A percentile compares a stretch with the other conserved stretches of the same genome.
These are phyloP conservation scores for Halesus radiatus DNA, from an alignment of 1,140 invertebrate genomes.

Conservation along the genomic window DNA sequence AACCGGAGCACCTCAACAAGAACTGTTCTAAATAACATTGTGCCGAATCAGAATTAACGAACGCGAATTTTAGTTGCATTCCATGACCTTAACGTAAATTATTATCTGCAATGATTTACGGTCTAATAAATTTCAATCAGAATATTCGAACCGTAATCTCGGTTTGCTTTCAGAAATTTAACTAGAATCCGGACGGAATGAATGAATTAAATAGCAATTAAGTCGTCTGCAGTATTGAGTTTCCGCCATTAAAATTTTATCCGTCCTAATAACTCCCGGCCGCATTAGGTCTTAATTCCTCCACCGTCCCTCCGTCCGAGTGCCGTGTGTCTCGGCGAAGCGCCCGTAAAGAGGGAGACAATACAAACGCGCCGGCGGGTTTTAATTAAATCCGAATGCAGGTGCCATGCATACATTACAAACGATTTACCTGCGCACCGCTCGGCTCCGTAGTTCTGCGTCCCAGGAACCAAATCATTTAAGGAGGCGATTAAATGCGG, in stretches of 20 bases:
- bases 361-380: constrained; percentile 42
- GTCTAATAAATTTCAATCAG: neutral
- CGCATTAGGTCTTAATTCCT: constrained; percentile 29
- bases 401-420: constrained; percentile 23
- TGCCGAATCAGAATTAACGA: too few relatives aligned
- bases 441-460: neutral
- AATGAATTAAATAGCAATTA: neutral
- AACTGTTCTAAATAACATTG: too few relatives aligned
- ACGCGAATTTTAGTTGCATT: too few relatives aligned
- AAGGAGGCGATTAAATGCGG: neutral
- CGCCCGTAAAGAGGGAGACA: constrained; percentile 41
- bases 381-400: constrained; percentile 51
- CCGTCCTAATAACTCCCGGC: constrained; percentile 19
- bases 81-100: too few relatives aligned
- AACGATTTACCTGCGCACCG: neutral
- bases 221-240: constrained; percentile 10
- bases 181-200: neutral
- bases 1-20: too few relatives aligned
- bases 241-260: constrained; percentile 27
- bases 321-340: neutral
- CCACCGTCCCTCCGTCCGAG: constrained; percentile 11
- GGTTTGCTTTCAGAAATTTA: neutral
- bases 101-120: too few relatives aligned
- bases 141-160: neutral
- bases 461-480: neutral